Evolutionary conservation across 1,140 invertebrate species (phyloP), one percentile per base, ranked within the genome.

Genomic region (Ptiloglossa arizonensis): DNA sequence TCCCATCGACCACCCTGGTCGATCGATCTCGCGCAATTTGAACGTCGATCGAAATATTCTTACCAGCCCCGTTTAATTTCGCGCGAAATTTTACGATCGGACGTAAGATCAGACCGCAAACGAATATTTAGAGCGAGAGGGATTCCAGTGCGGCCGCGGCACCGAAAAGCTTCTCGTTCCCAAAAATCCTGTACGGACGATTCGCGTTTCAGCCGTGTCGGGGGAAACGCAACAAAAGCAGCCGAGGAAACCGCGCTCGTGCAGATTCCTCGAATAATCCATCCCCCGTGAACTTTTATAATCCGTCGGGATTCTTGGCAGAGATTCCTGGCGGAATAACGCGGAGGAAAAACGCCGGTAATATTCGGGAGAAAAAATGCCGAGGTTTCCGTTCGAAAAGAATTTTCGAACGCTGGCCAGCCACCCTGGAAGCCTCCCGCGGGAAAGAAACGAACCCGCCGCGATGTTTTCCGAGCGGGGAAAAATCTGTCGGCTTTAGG

Each of bases 241-340:
- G 17, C 11, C 4, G 22, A 22, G 9, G n/a, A 60, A 71, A 24
- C 69, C 69, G 29, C 46, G 48, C 8, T 27, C 35, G 48, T 29
- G 62, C 62, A 29, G 50, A 74, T 74, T 74, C 71, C 77, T n/a
- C 35, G 59, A 72, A 79, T 81, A 81, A 74, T 67, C 32, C 24
- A 74, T 67, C 32, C 24, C 38, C 54, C 27, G 54, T 48, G 56
- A 72, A 32, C 38, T 67, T 67, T 78, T 66, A 64, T 69, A 81
- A 81, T 41, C 70, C 69, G 27, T 6, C 46, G 24, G 41, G 54
- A 74, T 74, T 74, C 71, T 74, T 74, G 71, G 71, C 71, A 74
- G 35, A 54, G 71, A 74, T 74, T 67, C 62, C 60, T 17, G 27
- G 15, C 15, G 17, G 22, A 32, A 6, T 32, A 22, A 15, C 15